Evolutionary conservation across 2,797 vertebrate species (phyloP).

Genomic region (Fundulus diaphanus): DNA sequence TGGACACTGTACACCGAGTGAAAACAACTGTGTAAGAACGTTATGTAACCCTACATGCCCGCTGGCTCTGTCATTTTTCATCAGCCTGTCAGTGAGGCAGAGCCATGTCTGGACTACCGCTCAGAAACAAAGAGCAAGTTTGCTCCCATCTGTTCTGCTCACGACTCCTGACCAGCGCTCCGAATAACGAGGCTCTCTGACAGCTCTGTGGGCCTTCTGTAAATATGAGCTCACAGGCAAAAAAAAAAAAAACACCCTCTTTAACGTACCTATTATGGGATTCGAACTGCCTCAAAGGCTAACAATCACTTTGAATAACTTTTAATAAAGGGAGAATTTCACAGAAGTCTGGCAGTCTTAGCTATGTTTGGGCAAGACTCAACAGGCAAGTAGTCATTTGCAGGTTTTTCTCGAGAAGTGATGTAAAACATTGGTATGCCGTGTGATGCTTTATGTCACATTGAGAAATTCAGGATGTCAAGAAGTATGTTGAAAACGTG

Average conservation of each 20-base stretch:
- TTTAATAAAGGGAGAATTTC: not conserved
- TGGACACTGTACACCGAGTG: not conserved
- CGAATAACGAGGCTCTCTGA: conserved; percentile 54
- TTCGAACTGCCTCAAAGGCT: not conserved
- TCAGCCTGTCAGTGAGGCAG: conserved; percentile 19
- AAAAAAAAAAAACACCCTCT: not conserved
- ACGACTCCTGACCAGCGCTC: conserved; percentile 33
- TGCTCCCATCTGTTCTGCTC: conserved; percentile 49
- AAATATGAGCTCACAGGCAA: not conserved
- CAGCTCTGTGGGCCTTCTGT: not conserved
- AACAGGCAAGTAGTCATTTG: not conserved
- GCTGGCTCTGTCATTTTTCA: conserved; percentile 7
- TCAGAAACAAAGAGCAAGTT: conserved; percentile 50
- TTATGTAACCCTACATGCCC: conserved; percentile 21
- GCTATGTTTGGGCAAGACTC: not conserved
- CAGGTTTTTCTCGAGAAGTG: not conserved
- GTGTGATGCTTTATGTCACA: not conserved
- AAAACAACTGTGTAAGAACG: conserved; percentile 5
- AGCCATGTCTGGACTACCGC: conserved; percentile 47
- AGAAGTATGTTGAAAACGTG: not conserved
- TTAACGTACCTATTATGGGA: not conserved
- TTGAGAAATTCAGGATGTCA: not conserved
- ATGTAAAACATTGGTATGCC: not conserved
- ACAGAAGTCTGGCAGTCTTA: not conserved
- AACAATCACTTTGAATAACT: not conserved